Percentiles rank a stretch among this genome's conserved stretches.
These are phyloP conservation scores for Sepiola atlantica DNA, from an alignment of 2,888 invertebrate genomes.

Conservation along the genomic window DNA sequence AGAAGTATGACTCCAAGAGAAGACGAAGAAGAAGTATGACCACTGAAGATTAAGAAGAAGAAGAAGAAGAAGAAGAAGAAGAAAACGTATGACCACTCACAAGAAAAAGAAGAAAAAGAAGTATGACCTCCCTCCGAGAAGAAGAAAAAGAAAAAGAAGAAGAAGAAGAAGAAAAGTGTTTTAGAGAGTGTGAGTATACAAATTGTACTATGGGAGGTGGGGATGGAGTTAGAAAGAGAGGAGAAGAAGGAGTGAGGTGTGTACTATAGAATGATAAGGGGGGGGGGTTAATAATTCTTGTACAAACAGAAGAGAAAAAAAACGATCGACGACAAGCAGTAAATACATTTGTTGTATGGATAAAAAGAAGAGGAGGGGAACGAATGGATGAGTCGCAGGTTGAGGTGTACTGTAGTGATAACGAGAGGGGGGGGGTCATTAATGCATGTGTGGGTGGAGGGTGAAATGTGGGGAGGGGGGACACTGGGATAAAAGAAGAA, in stretches of 20 bases:
- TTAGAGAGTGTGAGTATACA: not conserved
- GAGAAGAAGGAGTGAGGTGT: not conserved
- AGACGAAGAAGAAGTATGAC: too few relatives aligned
- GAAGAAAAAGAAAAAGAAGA: not conserved
- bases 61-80: not conserved
- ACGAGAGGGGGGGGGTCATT: not conserved
- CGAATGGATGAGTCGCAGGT: not conserved
- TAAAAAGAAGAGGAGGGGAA: slow-evolving; percentile 8
- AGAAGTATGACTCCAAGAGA: too few relatives aligned
- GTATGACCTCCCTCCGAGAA: not conserved
- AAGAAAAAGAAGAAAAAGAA: not conserved
- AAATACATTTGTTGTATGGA: not conserved
- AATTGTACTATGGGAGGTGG: not conserved
- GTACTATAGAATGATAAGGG: not conserved
- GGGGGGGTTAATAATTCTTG: not conserved
- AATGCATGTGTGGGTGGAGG: not conserved
- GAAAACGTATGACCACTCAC: not conserved
- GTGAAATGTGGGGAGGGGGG: not conserved
- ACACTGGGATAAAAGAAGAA: not conserved
- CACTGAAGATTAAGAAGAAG: too few relatives aligned
- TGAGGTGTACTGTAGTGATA: not conserved
- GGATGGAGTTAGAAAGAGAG: not conserved
- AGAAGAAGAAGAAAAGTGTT: not conserved
- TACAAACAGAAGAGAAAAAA: not conserved
- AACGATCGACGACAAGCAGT: not conserved